Evolutionary conservation across 2,888 invertebrate genomes (phyloP).

Genomic region (Plebejus melissa): DNA sequence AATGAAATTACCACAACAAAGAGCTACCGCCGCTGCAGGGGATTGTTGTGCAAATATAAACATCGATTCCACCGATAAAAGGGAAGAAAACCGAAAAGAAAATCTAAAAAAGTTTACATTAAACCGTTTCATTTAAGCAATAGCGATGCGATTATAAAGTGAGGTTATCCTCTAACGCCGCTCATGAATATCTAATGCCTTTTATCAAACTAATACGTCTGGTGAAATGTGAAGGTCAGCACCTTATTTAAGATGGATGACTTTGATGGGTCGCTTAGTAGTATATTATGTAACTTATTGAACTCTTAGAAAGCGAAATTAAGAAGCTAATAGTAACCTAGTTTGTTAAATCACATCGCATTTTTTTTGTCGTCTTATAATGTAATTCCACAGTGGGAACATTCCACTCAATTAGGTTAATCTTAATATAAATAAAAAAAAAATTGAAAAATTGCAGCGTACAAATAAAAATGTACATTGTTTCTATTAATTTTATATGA

Average conservation of each 20-base stretch:
- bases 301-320: no score
- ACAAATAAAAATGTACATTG: background rate
- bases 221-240: background rate
- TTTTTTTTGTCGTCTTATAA: no score
- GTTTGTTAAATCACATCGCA: no score
- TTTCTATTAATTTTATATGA: background rate
- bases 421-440: no score
- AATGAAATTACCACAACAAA: conserved; percentile 76
- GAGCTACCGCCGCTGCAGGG: conserved; percentile 51
- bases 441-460: background rate
- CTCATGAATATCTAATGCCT: background rate
- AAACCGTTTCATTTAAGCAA: conserved; percentile 33
- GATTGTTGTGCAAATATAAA: conserved; percentile 71
- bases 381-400: background rate
- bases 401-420: background rate
- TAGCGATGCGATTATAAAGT: background rate
- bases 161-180: background rate
- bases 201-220: background rate
- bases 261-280: no score
- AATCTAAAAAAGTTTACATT: conserved; percentile 34
- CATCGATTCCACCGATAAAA: conserved; percentile 65
- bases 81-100: conserved; percentile 38
- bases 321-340: no score
- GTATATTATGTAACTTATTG: no score
- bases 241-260: background rate